Base-by-base conservation (phyloP, 2,113 vertebrate species). In the Chloropsis hardwickii region DNA sequence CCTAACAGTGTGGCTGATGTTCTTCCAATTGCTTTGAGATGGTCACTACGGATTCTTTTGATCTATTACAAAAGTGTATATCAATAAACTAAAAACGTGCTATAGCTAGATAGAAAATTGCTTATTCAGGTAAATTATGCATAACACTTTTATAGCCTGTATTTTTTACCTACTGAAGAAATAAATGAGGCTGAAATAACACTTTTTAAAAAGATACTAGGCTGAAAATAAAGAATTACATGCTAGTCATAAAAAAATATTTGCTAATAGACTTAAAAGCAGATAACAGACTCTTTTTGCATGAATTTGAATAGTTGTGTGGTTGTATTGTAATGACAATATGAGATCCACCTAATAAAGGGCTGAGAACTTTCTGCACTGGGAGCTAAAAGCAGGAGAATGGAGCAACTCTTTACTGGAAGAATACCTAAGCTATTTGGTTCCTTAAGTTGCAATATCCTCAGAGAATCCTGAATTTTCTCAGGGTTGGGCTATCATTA, bases 131-230 rank as follows among this genome's bases (percentile, higher is more conserved):
- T 54, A 93, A 84, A 57, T 23, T 22, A 42, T 62, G 62, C 3
- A 1, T 61, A 83, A 84, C 60, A n/a, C 24, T 58, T 67, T 88
- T 47, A 24, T 0, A 44, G 31, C 11, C 67, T 19, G 20, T 48
- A 79, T 40, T 89, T 92, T 71, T 62, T 81, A 48, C 29, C 22
- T 48, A 56, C 8, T 71, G 8, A 54, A 90, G 67, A 92, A 88
- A 88, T n/a, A 88, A 81, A 94, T 78, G 61, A 92, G n/a, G 53
- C 28, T 81, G 77, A 92, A 92, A 87, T 78, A 12, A 79, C 53
- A 60, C 53, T 76, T 88, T 60, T 22, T 1, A 71, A 74, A 74
- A 88, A 73, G 10, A 60, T 11, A 81, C 23, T 44, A 74, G 28
- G 21, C 40, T 81, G 72, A 88, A 91, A 83, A 84, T n/a, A 78